A percentile compares a stretch with the other conserved stretches of the same genome.
These are phyloP conservation scores for Copidosoma aretas DNA, from an alignment of 2,888 invertebrate species.

Conservation along the genomic window DNA sequence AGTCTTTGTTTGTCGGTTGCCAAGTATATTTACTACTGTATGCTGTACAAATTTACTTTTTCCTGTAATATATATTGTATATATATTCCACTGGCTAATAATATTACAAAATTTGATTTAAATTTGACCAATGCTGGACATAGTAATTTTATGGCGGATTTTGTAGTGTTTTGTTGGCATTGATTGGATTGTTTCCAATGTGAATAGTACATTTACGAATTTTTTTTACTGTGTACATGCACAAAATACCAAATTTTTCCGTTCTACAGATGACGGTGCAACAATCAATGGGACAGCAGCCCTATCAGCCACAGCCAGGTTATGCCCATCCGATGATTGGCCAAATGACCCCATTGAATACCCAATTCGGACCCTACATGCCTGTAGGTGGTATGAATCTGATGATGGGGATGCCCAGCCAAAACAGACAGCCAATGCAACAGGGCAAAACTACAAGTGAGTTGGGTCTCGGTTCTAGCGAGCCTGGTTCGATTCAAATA, in stretches of 20 bases:
- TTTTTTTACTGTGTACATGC: no score
- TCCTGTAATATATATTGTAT: no score
- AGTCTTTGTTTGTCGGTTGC: no score
- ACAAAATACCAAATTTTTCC: not conserved
- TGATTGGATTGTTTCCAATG: no score
- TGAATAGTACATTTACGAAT: no score
- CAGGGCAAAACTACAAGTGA: slow-evolving; percentile 73
- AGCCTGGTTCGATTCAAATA: slow-evolving; percentile 59
- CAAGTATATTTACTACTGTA: no score
- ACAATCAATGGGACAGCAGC: slow-evolving; percentile 70
- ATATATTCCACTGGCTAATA: no score
- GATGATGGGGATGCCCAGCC: slow-evolving; percentile 61
- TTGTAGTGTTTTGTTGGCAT: no score
- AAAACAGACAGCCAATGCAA: slow-evolving; percentile 52
- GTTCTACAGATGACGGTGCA: slow-evolving; percentile 75
- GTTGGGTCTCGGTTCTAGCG: slow-evolving; percentile 66
- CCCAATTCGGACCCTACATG: slow-evolving; percentile 64
- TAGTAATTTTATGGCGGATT: no score
- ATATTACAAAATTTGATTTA: no score
- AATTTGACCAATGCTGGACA: no score
- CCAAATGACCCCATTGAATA: slow-evolving; percentile 65
- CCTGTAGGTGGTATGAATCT: slow-evolving; percentile 64
- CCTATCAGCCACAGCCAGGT: slow-evolving; percentile 71
- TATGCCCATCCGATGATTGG: slow-evolving; percentile 78
- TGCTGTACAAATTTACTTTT: no score